Conservation (phyloP, 2,888 invertebrate species). For the Harpagoxenus sublaevis region DNA sequence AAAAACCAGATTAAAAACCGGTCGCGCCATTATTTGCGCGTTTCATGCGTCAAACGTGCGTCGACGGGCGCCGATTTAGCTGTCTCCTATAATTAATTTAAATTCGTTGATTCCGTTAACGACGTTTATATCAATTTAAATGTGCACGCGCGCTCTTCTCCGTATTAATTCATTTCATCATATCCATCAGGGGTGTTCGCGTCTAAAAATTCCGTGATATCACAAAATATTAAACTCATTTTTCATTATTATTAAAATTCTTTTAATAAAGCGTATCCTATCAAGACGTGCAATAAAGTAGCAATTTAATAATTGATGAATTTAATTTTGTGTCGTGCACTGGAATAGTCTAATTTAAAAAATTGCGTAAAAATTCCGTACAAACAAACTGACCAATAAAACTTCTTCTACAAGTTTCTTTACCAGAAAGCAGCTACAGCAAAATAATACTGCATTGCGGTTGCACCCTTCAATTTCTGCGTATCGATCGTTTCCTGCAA, state of each 20-base stretch:
- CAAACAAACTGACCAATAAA: constrained; percentile 30
- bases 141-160: not conserved
- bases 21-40: constrained; percentile 35
- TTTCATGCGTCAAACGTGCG: constrained; percentile 34
- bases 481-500: constrained; percentile 37
- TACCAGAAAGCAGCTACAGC: constrained; percentile 25
- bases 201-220: not conserved
- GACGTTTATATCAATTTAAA: constrained; percentile 32
- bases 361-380: constrained; percentile 13
- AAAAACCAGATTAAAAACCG: constrained; percentile 47
- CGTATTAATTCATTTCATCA: constrained; percentile 37
- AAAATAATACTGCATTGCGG: constrained; percentile 52
- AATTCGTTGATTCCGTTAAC: constrained; percentile 40
- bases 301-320: constrained; percentile 1
- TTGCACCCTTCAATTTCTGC: constrained; percentile 40
- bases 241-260: not conserved
- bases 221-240: not conserved
- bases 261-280: not conserved
- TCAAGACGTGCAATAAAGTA: not conserved
- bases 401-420: constrained; percentile 14
- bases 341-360: not conserved
- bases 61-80: constrained; percentile 9
- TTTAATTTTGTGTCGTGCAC: not conserved
- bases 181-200: not conserved
- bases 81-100: constrained; percentile 45